These are phyloP conservation scores for Fulica atra DNA, from an alignment of 2,113 vertebrate species.

Conservation along the genomic window DNA sequence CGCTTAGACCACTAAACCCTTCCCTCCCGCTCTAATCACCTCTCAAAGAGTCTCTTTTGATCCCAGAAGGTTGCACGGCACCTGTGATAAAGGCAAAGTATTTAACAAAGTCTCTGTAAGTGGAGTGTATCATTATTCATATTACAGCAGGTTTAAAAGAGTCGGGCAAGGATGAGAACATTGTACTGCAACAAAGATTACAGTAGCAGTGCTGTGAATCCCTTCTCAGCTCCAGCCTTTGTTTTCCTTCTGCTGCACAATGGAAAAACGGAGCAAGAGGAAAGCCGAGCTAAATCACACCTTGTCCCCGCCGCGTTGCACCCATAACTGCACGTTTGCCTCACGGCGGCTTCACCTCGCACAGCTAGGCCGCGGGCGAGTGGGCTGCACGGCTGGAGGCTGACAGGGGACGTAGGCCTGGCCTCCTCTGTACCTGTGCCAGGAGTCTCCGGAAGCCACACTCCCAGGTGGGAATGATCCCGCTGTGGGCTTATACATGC, in stretches of 20 bases:
- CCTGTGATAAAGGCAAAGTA: conserved; percentile 44
- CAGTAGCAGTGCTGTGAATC: background rate
- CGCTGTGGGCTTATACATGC: background rate
- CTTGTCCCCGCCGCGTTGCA: background rate
- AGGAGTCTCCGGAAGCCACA: background rate
- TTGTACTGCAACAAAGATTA: conserved; percentile 45
- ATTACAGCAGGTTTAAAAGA: conserved; percentile 57
- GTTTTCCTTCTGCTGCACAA: conserved; percentile 22
- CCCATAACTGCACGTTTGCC: background rate
- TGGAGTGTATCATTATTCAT: conserved; percentile 29
- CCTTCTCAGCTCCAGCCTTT: background rate
- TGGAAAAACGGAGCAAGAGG: background rate
- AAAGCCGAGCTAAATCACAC: background rate
- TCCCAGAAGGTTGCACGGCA: background rate
- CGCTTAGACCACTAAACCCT: background rate
- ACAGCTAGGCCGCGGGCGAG: background rate
- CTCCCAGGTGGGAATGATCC: background rate
- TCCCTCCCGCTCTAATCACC: conserved; percentile 59
- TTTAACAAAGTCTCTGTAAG: conserved; percentile 45
- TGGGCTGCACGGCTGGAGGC: background rate
- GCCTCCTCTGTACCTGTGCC: background rate
- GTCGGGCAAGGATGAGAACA: conserved; percentile 22
- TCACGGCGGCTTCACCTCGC: background rate
- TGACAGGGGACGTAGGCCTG: background rate
- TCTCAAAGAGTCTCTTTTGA: conserved; percentile 50